Evolutionary conservation across 2,113 vertebrate species (phyloP).

Genomic region (Atrichornis clamosus): DNA sequence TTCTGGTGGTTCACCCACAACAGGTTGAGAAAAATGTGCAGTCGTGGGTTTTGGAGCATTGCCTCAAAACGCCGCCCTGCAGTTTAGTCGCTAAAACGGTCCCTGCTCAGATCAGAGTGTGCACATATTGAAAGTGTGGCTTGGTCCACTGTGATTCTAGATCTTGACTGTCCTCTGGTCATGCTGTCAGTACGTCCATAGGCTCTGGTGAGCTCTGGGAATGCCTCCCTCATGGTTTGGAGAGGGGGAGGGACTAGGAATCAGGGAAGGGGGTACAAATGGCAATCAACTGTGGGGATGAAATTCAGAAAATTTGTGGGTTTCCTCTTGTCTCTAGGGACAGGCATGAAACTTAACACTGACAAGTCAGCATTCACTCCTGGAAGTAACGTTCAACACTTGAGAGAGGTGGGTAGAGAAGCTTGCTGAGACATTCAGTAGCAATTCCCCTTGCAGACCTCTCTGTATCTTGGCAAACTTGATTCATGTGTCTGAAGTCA

Average conservation of each 20-base stretch:
- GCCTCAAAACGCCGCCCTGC: neutral
- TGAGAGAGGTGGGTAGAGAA: neutral
- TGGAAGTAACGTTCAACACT: neutral
- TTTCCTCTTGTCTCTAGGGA: neutral
- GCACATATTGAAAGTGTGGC: neutral
- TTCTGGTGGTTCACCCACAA: neutral
- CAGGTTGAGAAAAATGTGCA: neutral
- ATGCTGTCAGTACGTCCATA: rapidly evolving
- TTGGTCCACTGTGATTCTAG: neutral
- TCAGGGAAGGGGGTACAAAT: neutral
- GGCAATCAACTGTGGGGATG: neutral
- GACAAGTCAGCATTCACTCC: neutral
- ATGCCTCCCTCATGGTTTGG: neutral
- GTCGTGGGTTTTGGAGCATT: neutral
- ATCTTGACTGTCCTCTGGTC: neutral
- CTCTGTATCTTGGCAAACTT: neutral
- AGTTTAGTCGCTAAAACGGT: rapidly evolving
- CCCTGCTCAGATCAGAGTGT: neutral
- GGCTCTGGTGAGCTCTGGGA: neutral
- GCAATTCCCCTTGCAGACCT: neutral
- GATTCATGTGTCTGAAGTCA: neutral
- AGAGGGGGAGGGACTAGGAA: neutral
- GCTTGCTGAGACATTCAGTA: neutral
- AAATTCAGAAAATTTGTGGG: neutral
- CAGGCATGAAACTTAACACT: neutral